Percentiles rank a stretch among this genome's conserved stretches.
Conservation (phyloP, 2,888 invertebrate species). For the Ptychoptera contaminata region DNA sequence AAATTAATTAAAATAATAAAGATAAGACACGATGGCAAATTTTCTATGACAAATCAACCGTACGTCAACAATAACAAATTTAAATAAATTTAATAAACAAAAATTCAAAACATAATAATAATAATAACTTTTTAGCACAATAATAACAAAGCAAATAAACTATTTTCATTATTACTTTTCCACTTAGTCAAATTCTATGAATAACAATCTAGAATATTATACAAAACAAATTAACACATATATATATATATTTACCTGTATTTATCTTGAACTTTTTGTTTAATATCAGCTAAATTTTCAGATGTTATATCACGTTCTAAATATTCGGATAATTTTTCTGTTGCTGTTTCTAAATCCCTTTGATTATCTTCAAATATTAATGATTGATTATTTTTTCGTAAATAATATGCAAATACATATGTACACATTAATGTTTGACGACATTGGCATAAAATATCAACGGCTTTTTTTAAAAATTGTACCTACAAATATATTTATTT, state of each 20-base stretch:
- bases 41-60: too few species aligned
- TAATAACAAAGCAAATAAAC: too few species aligned
- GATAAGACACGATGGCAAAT: too few species aligned
- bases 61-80: too few species aligned
- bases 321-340: constrained; percentile 93
- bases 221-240: constrained; percentile 1
- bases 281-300: constrained; percentile 92
- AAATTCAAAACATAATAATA: too few species aligned
- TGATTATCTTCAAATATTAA: constrained; percentile 99
- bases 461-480: constrained; percentile 95
- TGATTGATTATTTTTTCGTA: constrained; percentile 95
- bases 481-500: too few species aligned
- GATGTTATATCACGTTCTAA: constrained; percentile 95
- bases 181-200: constrained; percentile 1
- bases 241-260: constrained; percentile 51
- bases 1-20: too few species aligned
- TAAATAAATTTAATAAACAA: too few species aligned
- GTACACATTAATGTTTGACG: constrained; percentile 98
- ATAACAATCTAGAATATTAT: background rate
- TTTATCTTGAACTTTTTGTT: constrained; percentile 97
- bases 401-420: constrained; percentile 97
- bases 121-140: too few species aligned
- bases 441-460: constrained; percentile 92
- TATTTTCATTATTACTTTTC: too few species aligned
- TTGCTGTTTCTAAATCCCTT: constrained; percentile 92